Evolutionary conservation across 2,797 vertebrate genomes (phyloP).

Genomic region (Coregonus sp.): DNA sequence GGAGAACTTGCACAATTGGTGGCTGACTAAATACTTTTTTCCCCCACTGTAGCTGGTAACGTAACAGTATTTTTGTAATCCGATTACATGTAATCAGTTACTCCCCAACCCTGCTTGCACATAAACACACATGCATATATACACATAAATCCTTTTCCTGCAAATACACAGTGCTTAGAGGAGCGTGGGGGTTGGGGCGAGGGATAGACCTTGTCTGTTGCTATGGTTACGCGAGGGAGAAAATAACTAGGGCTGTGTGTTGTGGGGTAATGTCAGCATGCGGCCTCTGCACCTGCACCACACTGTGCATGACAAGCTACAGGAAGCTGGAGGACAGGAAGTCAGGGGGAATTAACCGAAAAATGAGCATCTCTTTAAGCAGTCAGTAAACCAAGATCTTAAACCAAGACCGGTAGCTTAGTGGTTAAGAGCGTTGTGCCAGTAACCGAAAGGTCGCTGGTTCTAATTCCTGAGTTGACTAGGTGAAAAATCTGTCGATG

Average conservation of each 20-base stretch:
- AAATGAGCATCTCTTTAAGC: conserved; percentile 50
- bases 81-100: no score
- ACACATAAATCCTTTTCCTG: conserved; percentile 5
- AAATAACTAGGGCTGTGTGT: conserved; percentile 71
- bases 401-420: no score
- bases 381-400: conserved; percentile 42
- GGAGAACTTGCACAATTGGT: no score
- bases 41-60: no score
- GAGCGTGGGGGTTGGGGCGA: conserved; percentile 57
- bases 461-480: no score
- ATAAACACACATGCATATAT: conserved; percentile 48
- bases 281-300: conserved; percentile 75
- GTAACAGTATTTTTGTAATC: no score
- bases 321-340: conserved; percentile 75
- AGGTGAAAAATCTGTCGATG: no score
- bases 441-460: no score
- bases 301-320: conserved; percentile 67
- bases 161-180: conserved; percentile 42
- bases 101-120: conserved; percentile 20
- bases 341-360: conserved; percentile 48
- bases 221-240: conserved; percentile 75
- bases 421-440: no score
- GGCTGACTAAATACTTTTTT: no score
- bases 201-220: conserved; percentile 71
- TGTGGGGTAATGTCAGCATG: conserved; percentile 63